These are phyloP conservation scores for Platysteira castanea DNA, from an alignment of 2,113 vertebrate genomes.

Conservation along the genomic window DNA sequence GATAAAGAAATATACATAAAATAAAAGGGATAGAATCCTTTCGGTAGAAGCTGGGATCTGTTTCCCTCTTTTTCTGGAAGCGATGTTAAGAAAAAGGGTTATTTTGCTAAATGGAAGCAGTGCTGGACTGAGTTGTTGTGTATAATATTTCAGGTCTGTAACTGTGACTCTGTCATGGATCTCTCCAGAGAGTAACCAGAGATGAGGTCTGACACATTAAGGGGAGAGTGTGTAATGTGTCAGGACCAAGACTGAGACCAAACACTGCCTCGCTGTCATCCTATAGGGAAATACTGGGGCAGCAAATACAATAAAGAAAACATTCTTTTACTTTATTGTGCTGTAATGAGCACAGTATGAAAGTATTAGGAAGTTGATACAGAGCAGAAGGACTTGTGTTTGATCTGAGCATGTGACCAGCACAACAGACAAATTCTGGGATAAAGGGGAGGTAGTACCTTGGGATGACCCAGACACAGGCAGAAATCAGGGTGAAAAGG, in stretches of 20 bases:
- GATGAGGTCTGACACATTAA: background rate
- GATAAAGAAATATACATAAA: background rate
- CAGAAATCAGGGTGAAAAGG: background rate
- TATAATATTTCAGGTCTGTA: background rate
- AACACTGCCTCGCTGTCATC: background rate
- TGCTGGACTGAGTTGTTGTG: background rate
- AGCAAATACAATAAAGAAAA: background rate
- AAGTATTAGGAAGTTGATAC: background rate
- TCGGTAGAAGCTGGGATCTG: background rate
- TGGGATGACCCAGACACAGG: background rate
- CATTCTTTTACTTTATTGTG: background rate
- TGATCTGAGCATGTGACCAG: background rate
- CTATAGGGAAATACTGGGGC: background rate
- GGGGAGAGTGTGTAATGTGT: background rate
- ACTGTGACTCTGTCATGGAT: background rate
- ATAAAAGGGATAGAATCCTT: background rate
- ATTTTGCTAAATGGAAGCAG: background rate
- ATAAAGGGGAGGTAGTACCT: background rate
- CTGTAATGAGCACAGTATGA: background rate
- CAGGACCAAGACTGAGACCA: background rate
- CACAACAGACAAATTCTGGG: background rate
- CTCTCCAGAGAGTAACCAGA: background rate
- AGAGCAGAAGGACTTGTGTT: background rate
- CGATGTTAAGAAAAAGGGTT: background rate
- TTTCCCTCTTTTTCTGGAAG: background rate